Evolutionary conservation across 2,113 vertebrate species (phyloP).

Genomic region (Saiga tatarica): DNA sequence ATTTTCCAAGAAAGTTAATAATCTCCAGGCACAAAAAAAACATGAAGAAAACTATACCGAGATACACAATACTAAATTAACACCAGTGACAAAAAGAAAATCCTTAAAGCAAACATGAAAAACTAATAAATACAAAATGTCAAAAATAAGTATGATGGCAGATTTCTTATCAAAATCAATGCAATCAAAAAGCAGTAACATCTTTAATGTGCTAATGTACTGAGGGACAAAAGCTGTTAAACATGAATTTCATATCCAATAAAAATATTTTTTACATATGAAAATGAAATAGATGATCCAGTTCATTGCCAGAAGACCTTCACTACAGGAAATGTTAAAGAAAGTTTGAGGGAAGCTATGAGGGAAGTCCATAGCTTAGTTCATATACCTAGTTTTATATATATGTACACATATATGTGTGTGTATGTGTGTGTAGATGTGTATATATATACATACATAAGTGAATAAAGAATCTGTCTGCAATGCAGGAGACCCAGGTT

Average conservation of each 20-base stretch:
- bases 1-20: not conserved
- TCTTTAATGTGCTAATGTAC: not conserved
- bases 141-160: not conserved
- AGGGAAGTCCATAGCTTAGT: not conserved
- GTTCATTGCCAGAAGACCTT: not conserved
- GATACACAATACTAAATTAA: not conserved
- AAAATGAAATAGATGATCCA: not conserved
- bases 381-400: not conserved
- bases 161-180: not conserved
- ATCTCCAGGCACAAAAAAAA: not conserved
- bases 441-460: not conserved
- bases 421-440: fast-evolving
- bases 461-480: not conserved
- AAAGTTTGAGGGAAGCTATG: not conserved
- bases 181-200: not conserved
- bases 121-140: not conserved
- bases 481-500: not conserved
- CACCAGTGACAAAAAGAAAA: not conserved
- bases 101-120: not conserved
- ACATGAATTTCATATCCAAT: not conserved
- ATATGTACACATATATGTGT: not conserved
- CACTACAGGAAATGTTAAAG: not conserved
- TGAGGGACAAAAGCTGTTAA: not conserved
- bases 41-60: not conserved
- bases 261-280: conserved; percentile 1